phyloP scores from a whole-genome alignment of 1,140 invertebrate genomes.

The Homalodisca vitripennis region DNA sequence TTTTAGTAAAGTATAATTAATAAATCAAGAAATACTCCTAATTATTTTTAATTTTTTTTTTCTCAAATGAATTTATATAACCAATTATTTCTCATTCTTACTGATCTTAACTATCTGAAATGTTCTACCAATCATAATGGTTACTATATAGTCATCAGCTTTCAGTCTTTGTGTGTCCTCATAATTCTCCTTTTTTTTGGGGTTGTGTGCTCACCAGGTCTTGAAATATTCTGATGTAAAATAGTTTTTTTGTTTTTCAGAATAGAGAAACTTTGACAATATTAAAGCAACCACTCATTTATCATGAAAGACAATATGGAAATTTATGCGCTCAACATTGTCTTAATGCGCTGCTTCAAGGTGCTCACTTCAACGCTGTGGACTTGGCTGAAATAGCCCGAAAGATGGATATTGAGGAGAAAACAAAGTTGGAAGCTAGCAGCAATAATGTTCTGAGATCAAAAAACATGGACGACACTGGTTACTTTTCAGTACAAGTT shows the following conservation, averaged over 20 bases:
- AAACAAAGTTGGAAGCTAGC: background rate
- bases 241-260: background rate
- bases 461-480: slow-evolving; percentile 5
- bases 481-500: slow-evolving; percentile 4
- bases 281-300: background rate
- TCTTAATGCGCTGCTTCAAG: background rate
- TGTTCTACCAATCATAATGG: too few relatives aligned
- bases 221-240: too few relatives aligned
- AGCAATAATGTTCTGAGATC: background rate
- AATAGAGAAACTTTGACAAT: background rate
- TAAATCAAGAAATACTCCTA: too few relatives aligned
- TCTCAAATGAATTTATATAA: too few relatives aligned
- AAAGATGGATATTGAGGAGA: background rate
- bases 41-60: too few relatives aligned
- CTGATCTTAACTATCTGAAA: too few relatives aligned
- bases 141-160: too few relatives aligned
- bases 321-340: slow-evolving; percentile 1
- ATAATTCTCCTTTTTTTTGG: too few relatives aligned
- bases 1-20: too few relatives aligned
- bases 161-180: too few relatives aligned
- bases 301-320: slow-evolving; percentile 7
- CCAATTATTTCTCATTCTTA: too few relatives aligned
- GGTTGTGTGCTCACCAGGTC: too few relatives aligned
- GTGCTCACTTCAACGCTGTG: background rate
- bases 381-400: background rate